Evolutionary conservation across 2,113 vertebrate genomes (phyloP).

Genomic region (Ciconia maguari): DNA sequence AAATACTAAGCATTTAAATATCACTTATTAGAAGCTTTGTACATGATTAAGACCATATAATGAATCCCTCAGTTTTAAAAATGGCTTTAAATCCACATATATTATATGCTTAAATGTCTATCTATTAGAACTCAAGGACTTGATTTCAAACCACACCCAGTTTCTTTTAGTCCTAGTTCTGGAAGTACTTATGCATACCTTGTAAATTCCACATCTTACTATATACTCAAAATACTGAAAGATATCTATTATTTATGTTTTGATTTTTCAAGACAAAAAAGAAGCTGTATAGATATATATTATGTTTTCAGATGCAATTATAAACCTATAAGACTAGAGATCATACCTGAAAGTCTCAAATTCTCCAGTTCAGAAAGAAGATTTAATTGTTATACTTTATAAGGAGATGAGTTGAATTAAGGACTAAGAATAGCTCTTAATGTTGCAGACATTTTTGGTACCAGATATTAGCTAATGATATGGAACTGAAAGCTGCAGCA

Average conservation of each 20-base stretch:
- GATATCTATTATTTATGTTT: neutral
- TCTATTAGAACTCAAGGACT: neutral
- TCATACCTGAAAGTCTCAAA: neutral
- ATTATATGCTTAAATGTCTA: neutral
- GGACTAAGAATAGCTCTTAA: neutral
- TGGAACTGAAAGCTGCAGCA: neutral
- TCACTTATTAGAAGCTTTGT: slow-evolving; percentile 7
- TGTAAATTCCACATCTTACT: neutral
- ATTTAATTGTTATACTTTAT: neutral
- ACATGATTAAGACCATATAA: neutral
- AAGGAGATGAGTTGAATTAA: neutral
- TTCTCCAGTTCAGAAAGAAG: neutral
- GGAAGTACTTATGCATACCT: neutral
- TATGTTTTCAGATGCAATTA: neutral
- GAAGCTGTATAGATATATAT: neutral
- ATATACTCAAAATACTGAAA: neutral
- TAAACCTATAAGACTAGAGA: neutral
- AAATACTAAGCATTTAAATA: neutral
- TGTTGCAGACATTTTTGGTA: neutral
- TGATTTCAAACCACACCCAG: neutral
- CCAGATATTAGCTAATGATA: neutral
- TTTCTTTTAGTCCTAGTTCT: neutral
- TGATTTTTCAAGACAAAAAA: neutral
- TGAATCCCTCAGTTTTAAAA: neutral
- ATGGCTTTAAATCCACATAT: neutral